These are phyloP conservation scores for Electrophaes corylata DNA, from an alignment of 2,888 invertebrate species.

Conservation along the genomic window DNA sequence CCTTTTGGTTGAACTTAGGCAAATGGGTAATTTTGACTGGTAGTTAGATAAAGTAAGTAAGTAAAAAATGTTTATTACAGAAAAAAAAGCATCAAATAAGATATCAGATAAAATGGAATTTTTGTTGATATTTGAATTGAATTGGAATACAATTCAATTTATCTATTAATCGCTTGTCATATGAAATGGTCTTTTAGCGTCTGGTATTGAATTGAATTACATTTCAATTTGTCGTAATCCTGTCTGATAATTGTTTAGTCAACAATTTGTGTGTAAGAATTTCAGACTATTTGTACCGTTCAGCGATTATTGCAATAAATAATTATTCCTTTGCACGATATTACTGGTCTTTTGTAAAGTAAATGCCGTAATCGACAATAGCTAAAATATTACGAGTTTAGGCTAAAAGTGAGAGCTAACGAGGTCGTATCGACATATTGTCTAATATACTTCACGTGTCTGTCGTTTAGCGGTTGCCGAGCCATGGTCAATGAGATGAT, in stretches of 20 bases:
- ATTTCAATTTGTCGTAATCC: not conserved
- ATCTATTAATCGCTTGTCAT: too few relatives aligned
- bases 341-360: slow-evolving; percentile 18
- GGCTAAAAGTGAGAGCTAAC: slow-evolving; percentile 65
- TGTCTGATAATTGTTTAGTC: not conserved
- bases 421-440: slow-evolving; percentile 47
- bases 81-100: too few relatives aligned
- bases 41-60: too few relatives aligned
- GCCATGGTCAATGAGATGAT: slow-evolving; percentile 68
- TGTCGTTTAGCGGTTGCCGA: slow-evolving; percentile 41
- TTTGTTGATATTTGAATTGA: too few relatives aligned
- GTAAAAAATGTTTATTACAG: too few relatives aligned
- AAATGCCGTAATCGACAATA: slow-evolving; percentile 28
- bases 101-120: not conserved
- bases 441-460: slow-evolving; percentile 47
- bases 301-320: slow-evolving; percentile 22
- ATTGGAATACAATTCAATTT: slow-evolving; percentile 1
- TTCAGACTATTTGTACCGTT: slow-evolving; percentile 23
- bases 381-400: slow-evolving; percentile 42
- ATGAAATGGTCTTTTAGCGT: too few relatives aligned
- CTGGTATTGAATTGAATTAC: not conserved
- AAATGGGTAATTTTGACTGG: not conserved
- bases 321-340: slow-evolving; percentile 31
- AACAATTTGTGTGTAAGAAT: slow-evolving; percentile 16
- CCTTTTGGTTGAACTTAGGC: slow-evolving; percentile 12